Evolutionary conservation across 2,888 invertebrate genomes (phyloP).

Genomic region (Allygus modestus): DNA sequence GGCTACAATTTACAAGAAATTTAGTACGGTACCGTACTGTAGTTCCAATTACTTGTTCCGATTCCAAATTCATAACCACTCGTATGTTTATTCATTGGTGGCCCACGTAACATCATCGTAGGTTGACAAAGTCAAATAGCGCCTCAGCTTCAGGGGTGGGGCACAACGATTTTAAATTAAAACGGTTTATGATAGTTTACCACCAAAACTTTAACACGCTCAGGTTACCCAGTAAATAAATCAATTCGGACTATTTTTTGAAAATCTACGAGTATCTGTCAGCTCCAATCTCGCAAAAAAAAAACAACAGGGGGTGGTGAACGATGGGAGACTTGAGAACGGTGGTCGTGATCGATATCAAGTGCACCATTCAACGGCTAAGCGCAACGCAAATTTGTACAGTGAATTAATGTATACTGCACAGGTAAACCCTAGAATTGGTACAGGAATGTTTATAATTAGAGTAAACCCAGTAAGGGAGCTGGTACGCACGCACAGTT

Average conservation of each 20-base stretch:
- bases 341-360: conserved; percentile 9
- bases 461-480: conserved; percentile 12
- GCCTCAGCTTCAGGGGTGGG: not conserved
- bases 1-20: no score
- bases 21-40: no score
- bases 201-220: no score
- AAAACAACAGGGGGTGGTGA: conserved; percentile 15
- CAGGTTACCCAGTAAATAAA: no score
- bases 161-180: not conserved
- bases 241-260: no score
- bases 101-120: not conserved
- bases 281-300: not conserved
- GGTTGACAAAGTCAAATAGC: conserved; percentile 15
- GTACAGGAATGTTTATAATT: conserved; percentile 36
- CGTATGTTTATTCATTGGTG: no score
- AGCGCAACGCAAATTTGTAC: not conserved
- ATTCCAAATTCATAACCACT: no score
- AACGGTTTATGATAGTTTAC: no score
- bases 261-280: no score
- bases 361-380: not conserved
- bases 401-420: not conserved
- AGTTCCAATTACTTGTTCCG: no score
- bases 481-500: conserved; percentile 64
- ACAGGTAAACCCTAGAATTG: not conserved
- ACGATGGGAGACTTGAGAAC: conserved; percentile 10